Evolutionary conservation across 2,113 vertebrate species (phyloP), one percentile per base, ranked within the genome.

Genomic region (Mastomys natalensis): DNA sequence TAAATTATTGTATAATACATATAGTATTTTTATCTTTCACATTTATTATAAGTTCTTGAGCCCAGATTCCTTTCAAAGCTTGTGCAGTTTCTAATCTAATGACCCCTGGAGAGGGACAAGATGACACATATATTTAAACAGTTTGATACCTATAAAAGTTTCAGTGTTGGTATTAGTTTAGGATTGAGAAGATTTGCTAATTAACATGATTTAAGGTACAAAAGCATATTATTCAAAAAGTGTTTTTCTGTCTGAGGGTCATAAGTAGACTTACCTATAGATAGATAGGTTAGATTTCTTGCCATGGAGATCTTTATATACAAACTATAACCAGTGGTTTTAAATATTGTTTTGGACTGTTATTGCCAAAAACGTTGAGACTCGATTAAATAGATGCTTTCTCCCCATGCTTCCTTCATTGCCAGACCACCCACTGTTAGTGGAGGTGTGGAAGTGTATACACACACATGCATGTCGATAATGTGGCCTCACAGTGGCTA

Each of bases 71-170:
- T 55, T 48, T 92, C 70, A 87, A n/a, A 95, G 60, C 91, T 94
- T 91, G 17, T 77, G 29, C 24, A 92, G 40, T 88, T 80, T 95
- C 78, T 94, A 73, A 95, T 53, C 77, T 94, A 77, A 64, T 48
- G 90, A 21, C 10, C 43, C 55, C 29, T 55, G 12, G 7, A 31
- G 62, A 9, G 7, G 37, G 29, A 2, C 80, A 60, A 96, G 19
- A 70, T 70, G 40, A 68, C 16, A 6, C 1, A 22, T 87, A 0
- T 82, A 84, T 76, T 92, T 62, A 55, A 89, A 85, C 5, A 77
- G 16, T 81, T 88, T 93, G 16, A 55, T 91, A 78, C 66, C 8
- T 94, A 55, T 48, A 80, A 12, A 91, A 96, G 13, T 93, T 91
- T 45, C 66, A 93, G 40, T 24, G 0, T 78, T 17, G 13, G 3